Percentiles rank a stretch among this genome's conserved stretches.
Conservation (phyloP, 2,113 vertebrate species). For the Synchiropus splendidus region DNA sequence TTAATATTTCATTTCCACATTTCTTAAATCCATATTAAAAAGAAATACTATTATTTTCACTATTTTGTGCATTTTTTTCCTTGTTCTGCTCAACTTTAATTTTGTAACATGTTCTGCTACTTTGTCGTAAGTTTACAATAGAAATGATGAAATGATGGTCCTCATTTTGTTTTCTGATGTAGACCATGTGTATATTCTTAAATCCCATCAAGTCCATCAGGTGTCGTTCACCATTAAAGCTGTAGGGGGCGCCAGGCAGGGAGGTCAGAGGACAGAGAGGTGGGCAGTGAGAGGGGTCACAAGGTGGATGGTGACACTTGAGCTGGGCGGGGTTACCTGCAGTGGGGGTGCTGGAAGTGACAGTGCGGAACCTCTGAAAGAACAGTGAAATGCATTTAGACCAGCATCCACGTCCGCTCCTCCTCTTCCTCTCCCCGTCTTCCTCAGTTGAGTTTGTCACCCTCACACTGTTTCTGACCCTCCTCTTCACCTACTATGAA, state of each 20-base stretch:
- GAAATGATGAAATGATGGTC: too few species aligned
- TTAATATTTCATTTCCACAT: too few species aligned
- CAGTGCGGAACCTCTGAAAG: slow-evolving; percentile 71
- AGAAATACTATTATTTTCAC: too few species aligned
- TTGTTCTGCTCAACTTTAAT: too few species aligned
- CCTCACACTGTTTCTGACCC: slow-evolving; percentile 22
- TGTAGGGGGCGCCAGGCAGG: slow-evolving; percentile 17
- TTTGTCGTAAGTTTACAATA: too few species aligned
- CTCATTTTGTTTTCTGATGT: too few species aligned
- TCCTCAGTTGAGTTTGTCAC: too few species aligned
- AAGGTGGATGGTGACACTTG: slow-evolving; percentile 33
- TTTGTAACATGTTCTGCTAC: too few species aligned
- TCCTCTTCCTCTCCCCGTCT: slow-evolving; percentile 5
- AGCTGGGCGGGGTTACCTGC: slow-evolving; percentile 66
- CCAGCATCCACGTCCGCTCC: slow-evolving; percentile 37
- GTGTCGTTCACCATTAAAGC: slow-evolving; percentile 18
- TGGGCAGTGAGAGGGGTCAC: slow-evolving; percentile 37
- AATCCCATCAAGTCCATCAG: too few species aligned
- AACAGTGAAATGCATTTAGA: slow-evolving; percentile 69
- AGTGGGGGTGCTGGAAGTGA: slow-evolving; percentile 69
- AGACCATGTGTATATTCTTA: too few species aligned
- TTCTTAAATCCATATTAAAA: too few species aligned
- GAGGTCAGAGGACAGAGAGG: slow-evolving; percentile 11
- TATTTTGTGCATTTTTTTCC: too few species aligned
- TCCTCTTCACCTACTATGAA: slow-evolving; percentile 20